Percentiles rank a stretch among this genome's conserved stretches.
These are phyloP conservation scores for Conus betulinus DNA, from an alignment of 1,140 invertebrate genomes.

Conservation along the genomic window DNA sequence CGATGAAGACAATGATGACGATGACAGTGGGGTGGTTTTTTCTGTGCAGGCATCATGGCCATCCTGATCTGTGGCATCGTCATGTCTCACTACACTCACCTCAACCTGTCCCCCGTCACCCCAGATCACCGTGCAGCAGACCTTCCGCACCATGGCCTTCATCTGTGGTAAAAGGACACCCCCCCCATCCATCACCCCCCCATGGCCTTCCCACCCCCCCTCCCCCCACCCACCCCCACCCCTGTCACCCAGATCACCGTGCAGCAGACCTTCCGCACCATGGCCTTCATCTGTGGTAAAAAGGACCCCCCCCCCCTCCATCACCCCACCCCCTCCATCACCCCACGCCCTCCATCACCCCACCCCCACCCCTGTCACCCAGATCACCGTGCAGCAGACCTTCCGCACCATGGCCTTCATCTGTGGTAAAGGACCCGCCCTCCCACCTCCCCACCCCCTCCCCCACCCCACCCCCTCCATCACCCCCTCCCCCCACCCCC, in stretches of 20 bases:
- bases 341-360: constrained; percentile 81
- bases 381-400: constrained; percentile 99
- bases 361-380: constrained; percentile 96
- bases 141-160: constrained; percentile 97
- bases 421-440: constrained; percentile 78
- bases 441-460: constrained; percentile 78
- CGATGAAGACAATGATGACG: no score
- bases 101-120: constrained; percentile 97
- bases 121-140: constrained; percentile 99
- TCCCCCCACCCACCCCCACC: constrained; percentile 93
- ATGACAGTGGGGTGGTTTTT: no score
- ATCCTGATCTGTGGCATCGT: constrained; percentile 99
- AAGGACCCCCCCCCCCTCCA: no score
- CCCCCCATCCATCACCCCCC: no score
- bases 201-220: no score
- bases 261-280: constrained; percentile 98
- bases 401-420: constrained; percentile 98
- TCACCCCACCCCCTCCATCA: no score
- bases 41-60: constrained; percentile 94
- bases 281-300: constrained; percentile 87
- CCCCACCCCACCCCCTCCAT: no score
- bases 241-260: constrained; percentile 99
- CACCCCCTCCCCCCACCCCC: no score
- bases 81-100: constrained; percentile 99
- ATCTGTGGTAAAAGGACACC: constrained; percentile 76